phyloP scores from a whole-genome alignment of 2,797 vertebrate species.

The Lemur catta region DNA sequence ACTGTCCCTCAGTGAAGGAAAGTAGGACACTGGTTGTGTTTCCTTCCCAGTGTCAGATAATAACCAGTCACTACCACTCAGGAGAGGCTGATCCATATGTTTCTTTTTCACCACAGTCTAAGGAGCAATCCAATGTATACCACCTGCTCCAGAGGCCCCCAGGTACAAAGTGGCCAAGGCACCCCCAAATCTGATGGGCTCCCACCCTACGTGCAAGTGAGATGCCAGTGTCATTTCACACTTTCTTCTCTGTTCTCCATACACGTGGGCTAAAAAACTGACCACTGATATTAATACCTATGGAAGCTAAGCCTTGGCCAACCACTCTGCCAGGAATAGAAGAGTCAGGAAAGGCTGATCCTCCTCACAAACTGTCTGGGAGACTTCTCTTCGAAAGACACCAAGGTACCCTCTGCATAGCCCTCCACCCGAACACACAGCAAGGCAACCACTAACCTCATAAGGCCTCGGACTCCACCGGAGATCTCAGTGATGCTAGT shows the following conservation, averaged over 20 bases:
- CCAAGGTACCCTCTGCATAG: background rate
- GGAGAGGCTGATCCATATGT: background rate
- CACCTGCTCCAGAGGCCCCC: background rate
- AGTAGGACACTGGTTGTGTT: background rate
- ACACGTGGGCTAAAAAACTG: background rate
- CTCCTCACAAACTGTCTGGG: background rate
- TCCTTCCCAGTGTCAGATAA: background rate
- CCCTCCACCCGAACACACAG: background rate
- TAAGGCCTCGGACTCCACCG: background rate
- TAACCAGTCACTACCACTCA: background rate
- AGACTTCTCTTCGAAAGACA: background rate
- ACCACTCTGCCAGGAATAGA: background rate
- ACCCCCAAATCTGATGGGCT: background rate
- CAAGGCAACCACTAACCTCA: background rate
- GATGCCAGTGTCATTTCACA: background rate
- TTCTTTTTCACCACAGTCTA: background rate
- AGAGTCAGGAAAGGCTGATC: background rate
- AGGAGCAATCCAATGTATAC: background rate
- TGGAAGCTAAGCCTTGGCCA: background rate
- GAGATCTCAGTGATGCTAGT: background rate
- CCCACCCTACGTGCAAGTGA: background rate
- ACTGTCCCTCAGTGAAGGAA: background rate
- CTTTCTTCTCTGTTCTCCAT: background rate
- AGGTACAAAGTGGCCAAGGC: background rate
- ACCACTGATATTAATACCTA: background rate